Evolutionary conservation across 2,888 invertebrate species (phyloP).

Genomic region (Mycalesis mineus): DNA sequence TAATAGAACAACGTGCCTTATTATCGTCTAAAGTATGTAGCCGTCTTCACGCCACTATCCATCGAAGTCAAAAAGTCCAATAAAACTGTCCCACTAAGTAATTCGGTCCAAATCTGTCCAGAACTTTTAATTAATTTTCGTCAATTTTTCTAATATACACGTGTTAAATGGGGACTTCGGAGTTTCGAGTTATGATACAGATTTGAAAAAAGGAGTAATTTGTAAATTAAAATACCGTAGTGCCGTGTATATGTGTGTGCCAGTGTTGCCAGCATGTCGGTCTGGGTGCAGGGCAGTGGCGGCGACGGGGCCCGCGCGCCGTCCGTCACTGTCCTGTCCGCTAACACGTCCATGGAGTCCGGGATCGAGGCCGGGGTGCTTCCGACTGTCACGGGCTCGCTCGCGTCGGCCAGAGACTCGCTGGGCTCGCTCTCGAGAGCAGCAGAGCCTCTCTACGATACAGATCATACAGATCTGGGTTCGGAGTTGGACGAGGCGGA

Average conservation of each 20-base stretch:
- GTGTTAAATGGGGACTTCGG: neutral
- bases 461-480: slow-evolving; percentile 88
- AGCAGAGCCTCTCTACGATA: slow-evolving; percentile 83
- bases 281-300: slow-evolving; percentile 69
- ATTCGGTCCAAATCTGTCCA: slow-evolving; percentile 34
- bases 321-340: slow-evolving; percentile 63
- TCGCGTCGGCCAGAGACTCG: slow-evolving; percentile 76
- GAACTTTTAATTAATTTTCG: slow-evolving; percentile 10
- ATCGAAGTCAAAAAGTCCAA: slow-evolving; percentile 21
- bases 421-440: slow-evolving; percentile 79
- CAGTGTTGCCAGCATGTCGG: slow-evolving; percentile 63
- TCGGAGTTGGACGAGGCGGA: slow-evolving; percentile 89
- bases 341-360: slow-evolving; percentile 79
- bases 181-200: slow-evolving; percentile 14
- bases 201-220: no score
- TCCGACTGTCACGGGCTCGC: slow-evolving; percentile 85
- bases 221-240: slow-evolving; percentile 8
- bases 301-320: slow-evolving; percentile 54
- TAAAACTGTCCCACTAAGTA: slow-evolving; percentile 27
- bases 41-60: slow-evolving; percentile 17
- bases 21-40: slow-evolving; percentile 30
- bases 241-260: slow-evolving; percentile 54
- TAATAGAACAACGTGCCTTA: slow-evolving; percentile 58
- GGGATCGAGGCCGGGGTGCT: slow-evolving; percentile 83
- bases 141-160: neutral